Percentiles rank a stretch among this genome's conserved stretches.
Conservation (phyloP, 2,797 vertebrate genomes). For the Pangasius krempfi region DNA sequence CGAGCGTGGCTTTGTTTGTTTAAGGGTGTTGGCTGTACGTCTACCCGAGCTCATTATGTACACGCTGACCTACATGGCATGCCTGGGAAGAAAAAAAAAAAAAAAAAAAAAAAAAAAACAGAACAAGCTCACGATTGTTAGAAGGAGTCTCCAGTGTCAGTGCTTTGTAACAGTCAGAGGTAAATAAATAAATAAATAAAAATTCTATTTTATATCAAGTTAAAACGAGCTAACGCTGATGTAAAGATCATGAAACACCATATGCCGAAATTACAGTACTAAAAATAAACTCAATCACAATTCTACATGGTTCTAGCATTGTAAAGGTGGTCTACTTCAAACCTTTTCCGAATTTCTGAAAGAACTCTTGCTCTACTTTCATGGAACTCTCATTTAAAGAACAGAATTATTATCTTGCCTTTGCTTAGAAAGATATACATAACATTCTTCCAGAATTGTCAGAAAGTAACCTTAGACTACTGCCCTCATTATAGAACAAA, state of each 20-base stretch:
- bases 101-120: not conserved
- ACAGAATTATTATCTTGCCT: not conserved
- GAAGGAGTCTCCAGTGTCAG: no score
- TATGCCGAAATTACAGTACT: not conserved
- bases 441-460: not conserved
- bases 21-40: constrained; percentile 22
- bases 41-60: not conserved
- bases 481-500: not conserved
- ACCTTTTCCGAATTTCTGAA: not conserved
- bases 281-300: not conserved
- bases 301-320: not conserved
- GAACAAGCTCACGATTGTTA: no score
- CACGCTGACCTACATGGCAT: not conserved
- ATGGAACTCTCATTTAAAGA: not conserved
- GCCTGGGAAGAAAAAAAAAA: no score
- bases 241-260: not conserved
- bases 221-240: no score
- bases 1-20: constrained; percentile 27
- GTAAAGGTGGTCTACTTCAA: not conserved
- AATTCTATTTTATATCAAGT: not conserved
- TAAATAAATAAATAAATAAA: not conserved
- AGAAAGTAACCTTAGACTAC: not conserved
- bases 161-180: no score
- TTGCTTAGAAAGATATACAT: not conserved
- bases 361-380: not conserved